Evolutionary conservation across 2,113 vertebrate species (phyloP), one percentile per base, ranked within the genome.

Genomic region (Epinephelus cyanopodus): DNA sequence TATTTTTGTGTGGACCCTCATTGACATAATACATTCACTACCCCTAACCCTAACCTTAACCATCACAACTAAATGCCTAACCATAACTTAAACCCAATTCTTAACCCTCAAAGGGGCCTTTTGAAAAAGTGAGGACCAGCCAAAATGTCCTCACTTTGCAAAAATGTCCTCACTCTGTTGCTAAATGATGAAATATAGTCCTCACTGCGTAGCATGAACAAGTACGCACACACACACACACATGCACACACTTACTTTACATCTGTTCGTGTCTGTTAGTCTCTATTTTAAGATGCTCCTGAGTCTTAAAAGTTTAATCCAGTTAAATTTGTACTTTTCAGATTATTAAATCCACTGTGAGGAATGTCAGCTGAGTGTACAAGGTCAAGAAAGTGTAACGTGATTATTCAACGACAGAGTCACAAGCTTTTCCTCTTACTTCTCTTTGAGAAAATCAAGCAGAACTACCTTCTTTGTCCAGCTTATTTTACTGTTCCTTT

Each of bases 271-370:
- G 4, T 54, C 29, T 53, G 50, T 68, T 75, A 60, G 45, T 25
- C 67, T 61, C 71, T 53, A 68, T 74, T 90, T 84, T 76, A 42
- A 75, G 69, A 83, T 68, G 73, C 66, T 75, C 50, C 37, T 57
- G 5, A 37, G 29, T 50, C 80, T 79, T 90, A 84, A 79, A 72
- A 6, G 17, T 76, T 85, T 83, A 89, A 87, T 88, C 81, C 78
- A 75, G 84, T 91, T 87, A 83, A 70, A 86, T 79, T 60, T 84
- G 76, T 58, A 67, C 81, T 85, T 81, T 56, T 77, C 58, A 77
- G 68, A 80, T 80, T 74, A 87, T 82, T 82, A 82, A 82, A 84
- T 90, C 63, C 81, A 60, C 53, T 1, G 4, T 65, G 78, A 85
- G 73, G 79, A 83, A 76, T 70, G 82, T 85, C 88, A 90, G 74